Evolutionary conservation across 2,113 vertebrate genomes (phyloP).

Genomic region (Cyprinus carpio): DNA sequence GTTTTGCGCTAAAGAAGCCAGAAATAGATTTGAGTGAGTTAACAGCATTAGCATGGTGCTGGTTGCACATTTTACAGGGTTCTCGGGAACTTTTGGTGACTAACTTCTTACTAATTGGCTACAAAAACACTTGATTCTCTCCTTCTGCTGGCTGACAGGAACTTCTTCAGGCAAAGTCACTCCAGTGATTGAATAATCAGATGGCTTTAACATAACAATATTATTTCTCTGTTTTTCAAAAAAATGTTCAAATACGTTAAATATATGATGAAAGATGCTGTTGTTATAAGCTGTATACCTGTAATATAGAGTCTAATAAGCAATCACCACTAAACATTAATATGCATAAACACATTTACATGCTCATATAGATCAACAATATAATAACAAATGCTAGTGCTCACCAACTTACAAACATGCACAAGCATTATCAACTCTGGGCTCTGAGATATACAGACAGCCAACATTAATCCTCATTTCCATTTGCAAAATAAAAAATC

Average conservation of each 20-base stretch:
- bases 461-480: conserved; percentile 43
- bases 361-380: neutral
- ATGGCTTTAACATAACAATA: neutral
- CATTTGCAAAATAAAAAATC: conserved; percentile 32
- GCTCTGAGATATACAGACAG: neutral
- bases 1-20: conserved; percentile 42
- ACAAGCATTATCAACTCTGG: neutral
- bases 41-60: conserved; percentile 8
- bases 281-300: neutral
- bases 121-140: conserved; percentile 41
- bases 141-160: neutral
- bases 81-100: conserved; percentile 49
- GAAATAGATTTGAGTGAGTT: conserved; percentile 60
- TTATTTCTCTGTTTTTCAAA: neutral
- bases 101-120: conserved; percentile 55
- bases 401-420: neutral
- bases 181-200: neutral
- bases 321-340: neutral
- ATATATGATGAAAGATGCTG: neutral
- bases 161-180: neutral
- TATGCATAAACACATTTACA: neutral
- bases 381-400: neutral
- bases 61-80: conserved; percentile 51
- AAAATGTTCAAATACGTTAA: neutral
- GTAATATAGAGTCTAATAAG: neutral